Base-by-base conservation (phyloP, 2,888 invertebrate genomes). In the Drosophila gaucha region DNA sequence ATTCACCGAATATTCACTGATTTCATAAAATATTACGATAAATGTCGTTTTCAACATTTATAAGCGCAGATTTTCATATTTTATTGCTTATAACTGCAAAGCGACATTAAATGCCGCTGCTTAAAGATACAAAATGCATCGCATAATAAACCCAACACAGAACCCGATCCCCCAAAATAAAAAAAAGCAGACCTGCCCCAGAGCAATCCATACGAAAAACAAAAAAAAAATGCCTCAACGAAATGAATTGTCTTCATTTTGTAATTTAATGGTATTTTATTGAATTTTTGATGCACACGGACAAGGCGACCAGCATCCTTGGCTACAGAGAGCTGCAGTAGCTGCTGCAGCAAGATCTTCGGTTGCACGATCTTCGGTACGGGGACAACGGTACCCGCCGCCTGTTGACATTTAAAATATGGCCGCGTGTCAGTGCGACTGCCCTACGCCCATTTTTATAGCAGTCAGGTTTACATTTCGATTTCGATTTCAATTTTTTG, bases 261-360 rank as follows among this genome's bases (percentile, higher is more conserved):
- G 84, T 88, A 89, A 89, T 89, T 89, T 86, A 89, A 89, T 89
- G 89, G 88, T 89, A 80, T 89, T 89, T 89, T 89, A 89, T 85
- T 80, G 80, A 84, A 86, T 87, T 86, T 86, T 79, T 86, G 80
- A 87, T 88, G 80, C 75, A 71, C 57, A 52, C 64, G 72, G 80
- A 84, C 85, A 75, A 82, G 68, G 65, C 63, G 62, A 58, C 51
- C 31, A 38, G 54, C 74, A 71, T 80, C 78, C 80, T 74, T 79
- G 74, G 59, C 52, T 51, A 14, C 30, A 51, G 57, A 24, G 8
- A 5, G 18, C 46, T 30, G 30, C 38, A 22, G 50, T 14, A 26
- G 39, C 52, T 22, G 59, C 24, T 33, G 33, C 22, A 14, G 18
- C 59, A 18, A 58, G 38, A 58, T 38, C 31, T 49, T 22, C 20